phyloP scores from a whole-genome alignment of 2,888 invertebrate genomes.

The Trichacis sp. region DNA sequence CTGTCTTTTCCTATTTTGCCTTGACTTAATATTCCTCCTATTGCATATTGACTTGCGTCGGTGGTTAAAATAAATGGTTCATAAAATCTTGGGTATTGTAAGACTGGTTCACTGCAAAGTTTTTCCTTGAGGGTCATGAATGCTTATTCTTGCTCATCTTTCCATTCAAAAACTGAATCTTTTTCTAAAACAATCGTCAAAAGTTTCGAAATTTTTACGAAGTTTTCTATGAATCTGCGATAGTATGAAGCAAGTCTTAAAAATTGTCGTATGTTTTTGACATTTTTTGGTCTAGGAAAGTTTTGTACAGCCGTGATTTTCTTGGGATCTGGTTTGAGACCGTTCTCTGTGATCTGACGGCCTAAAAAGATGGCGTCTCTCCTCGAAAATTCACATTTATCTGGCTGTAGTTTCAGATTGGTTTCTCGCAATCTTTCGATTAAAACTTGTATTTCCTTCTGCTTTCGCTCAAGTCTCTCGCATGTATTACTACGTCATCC shows the following conservation, averaged over 20 bases:
- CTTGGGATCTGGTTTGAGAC: constrained; percentile 45
- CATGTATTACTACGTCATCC: constrained; percentile 37
- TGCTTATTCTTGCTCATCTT: constrained; percentile 16
- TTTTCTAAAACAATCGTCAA: constrained; percentile 25
- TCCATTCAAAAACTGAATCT: constrained; percentile 12
- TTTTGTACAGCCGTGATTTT: constrained; percentile 41
- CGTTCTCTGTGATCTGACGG: too few species aligned
- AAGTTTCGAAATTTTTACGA: constrained; percentile 26
- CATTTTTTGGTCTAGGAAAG: constrained; percentile 39
- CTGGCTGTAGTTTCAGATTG: constrained; percentile 35
- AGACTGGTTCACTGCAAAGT: constrained; percentile 22
- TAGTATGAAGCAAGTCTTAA: constrained; percentile 52
- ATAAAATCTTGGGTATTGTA: constrained; percentile 30
- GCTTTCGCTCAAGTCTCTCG: constrained; percentile 26
- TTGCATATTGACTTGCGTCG: constrained; percentile 21
- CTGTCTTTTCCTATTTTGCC: constrained; percentile 22
- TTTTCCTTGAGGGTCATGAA: constrained; percentile 16
- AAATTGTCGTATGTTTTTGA: constrained; percentile 47
- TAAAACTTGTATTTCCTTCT: constrained; percentile 25
- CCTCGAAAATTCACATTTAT: too few species aligned
- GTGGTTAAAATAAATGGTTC: constrained; percentile 24
- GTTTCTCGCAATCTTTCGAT: constrained; percentile 32
- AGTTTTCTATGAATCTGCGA: too few species aligned
- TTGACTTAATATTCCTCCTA: too few species aligned
- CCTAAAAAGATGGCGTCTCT: constrained; percentile 49